Evolutionary conservation across 2,888 invertebrate species (phyloP), one percentile per base, ranked within the genome.

Genomic region (Euclidia mi): DNA sequence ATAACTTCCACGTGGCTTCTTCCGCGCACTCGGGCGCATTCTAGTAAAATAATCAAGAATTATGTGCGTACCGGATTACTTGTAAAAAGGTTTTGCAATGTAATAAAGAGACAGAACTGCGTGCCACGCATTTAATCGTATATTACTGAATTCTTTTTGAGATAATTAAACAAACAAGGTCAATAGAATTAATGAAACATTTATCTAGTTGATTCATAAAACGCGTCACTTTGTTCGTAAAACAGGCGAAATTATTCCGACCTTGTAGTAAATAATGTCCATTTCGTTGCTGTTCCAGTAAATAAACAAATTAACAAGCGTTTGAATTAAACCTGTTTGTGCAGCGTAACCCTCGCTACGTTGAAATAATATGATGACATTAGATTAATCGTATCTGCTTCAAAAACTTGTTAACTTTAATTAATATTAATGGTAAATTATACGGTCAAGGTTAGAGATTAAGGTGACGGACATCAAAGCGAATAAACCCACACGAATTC

Each of bases 291-390:
- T 34, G 56, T 58, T 53, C 35, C 15, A 49, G 51, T 56, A 65
- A 61, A 56, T 57, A 64, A 71, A 72, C 61, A 61, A 56, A 69
- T 65, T 59, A 59, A 69, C 56, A 53, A 40, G 35, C 47, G 42
- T 59, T 58, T 69, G 56, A 52, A 35, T 52, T 59, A 50, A 46
- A 41, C 17, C 40, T 55, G 60, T 71, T 65, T 68, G 40, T 49
- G 34, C 56, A 51, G 40, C 20, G 4, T 38, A 29, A 50, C 0
- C 10, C 15, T 18, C 2, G n/a, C 15, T 29, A 37, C 34, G 31
- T 25, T 34, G 11, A 15, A 31, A 32, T 0, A 35, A 35, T 45
- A n/a, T 1, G 11, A 38, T 47, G 47, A 47, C 29, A 28, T 35
- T 45, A 17, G 31, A 25, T 34, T 32, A 43, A 25, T 25, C 20